Percentiles rank a stretch among this genome's conserved stretches.
Evolutionary conservation across 2,113 vertebrate genomes (phyloP).

Genomic region (Microcebus lehilahytsara): DNA sequence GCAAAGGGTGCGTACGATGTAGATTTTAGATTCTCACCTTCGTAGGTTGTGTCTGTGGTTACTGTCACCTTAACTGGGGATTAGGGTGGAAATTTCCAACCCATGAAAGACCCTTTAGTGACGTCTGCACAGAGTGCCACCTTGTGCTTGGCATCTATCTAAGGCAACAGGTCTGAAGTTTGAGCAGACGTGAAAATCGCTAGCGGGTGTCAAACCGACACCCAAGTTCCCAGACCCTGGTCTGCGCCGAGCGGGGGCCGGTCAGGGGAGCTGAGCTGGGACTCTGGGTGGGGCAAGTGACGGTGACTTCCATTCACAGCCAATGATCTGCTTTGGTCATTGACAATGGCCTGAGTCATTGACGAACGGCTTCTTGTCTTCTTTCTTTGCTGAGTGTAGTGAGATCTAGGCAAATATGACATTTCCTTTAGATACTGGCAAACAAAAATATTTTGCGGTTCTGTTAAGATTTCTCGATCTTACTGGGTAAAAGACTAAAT

Average conservation of each 20-base stretch:
- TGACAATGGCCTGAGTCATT: not conserved
- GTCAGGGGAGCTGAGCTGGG: not conserved
- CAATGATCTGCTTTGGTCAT: not conserved
- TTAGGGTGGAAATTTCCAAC: fast-evolving
- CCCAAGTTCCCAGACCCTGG: too few relatives aligned
- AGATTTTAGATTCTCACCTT: not conserved
- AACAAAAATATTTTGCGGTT: not conserved
- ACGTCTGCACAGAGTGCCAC: fast-evolving
- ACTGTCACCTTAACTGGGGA: not conserved
- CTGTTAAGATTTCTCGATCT: not conserved
- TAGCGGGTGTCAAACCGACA: not conserved
- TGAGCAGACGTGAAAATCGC: not conserved
- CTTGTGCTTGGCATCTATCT: fast-evolving
- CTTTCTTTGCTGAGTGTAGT: not conserved
- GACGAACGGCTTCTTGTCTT: not conserved
- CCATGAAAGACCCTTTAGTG: fast-evolving
- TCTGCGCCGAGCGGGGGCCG: too few relatives aligned
- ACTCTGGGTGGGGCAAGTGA: not conserved
- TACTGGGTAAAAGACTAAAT: fast-evolving
- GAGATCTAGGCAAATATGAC: not conserved
- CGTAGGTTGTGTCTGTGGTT: fast-evolving
- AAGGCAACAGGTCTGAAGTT: not conserved
- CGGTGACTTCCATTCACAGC: not conserved
- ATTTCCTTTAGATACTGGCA: not conserved
- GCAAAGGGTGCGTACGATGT: too few relatives aligned